Base-by-base conservation (phyloP, 30 jellyfish, hydroid and myxozoan species). In the Morbakka virulenta region DNA sequence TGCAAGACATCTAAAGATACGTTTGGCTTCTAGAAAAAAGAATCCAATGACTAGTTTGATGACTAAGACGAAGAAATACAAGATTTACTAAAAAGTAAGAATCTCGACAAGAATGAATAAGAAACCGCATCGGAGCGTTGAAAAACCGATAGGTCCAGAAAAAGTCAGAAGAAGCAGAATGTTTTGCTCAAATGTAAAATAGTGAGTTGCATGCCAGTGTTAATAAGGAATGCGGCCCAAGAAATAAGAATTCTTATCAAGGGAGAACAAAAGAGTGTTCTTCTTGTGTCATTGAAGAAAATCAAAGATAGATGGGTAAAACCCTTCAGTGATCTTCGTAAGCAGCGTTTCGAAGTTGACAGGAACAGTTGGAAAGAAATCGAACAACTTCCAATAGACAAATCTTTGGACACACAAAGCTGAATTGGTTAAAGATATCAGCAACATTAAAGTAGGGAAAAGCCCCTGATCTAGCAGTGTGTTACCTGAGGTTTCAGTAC, bases 401-500 rank as follows among this genome's bases (percentile, higher is more conserved):
- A n/a, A n/a, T n/a, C n/a, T n/a, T n/a, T n/a, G n/a, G n/a, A 32
- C 6, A 28, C 53, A 2, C 48, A 22, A 1, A 67, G 29, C 33
- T 21, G 87, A 76, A 61, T 17, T 76, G 69, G 87, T 53, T 35
- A 53, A 76, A 53, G 81, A 79, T 23, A 36, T 76, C 35, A 62
- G 50, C 41, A 76, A 62, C 52, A 76, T 72, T 70, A 76, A 76
- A 76, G 20, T 62, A 30, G 87, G 87, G 35, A 76, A 76, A 35
- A 76, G 87, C 80, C 87, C 87, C 20, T 79, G 87, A 32, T 68
- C 82, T 33, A 81, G 65, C 62, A 81, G 89, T 49, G n/a, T n/a
- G n/a, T n/a, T n/a, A n/a, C n/a, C n/a, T n/a, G n/a, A n/a, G n/a
- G n/a, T 76, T 22, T 69, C 63, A 35, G 80, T 53, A 63, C 82